phyloP scores from a whole-genome alignment of 2,113 vertebrate species.

The Crotalus viridis region DNA sequence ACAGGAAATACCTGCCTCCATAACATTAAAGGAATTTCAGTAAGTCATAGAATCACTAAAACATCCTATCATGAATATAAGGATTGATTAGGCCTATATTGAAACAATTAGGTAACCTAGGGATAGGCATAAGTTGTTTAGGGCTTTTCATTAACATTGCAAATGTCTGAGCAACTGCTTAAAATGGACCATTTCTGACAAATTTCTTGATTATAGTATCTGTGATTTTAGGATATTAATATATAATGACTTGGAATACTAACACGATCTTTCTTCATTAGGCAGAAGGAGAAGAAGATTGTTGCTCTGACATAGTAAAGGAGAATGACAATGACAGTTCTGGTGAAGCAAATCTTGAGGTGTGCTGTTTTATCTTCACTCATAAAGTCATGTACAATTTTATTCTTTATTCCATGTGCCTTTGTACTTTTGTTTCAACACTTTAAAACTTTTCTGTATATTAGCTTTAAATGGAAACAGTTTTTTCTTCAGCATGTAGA shows the following conservation, averaged over 20 bases:
- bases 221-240: neutral
- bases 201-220: neutral
- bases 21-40: neutral
- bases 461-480: neutral
- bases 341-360: conserved; percentile 86
- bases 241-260: neutral
- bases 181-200: neutral
- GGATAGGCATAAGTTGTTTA: neutral
- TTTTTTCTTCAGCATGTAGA: neutral
- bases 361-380: conserved; percentile 35
- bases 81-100: neutral
- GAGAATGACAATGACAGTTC: conserved; percentile 79
- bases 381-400: neutral
- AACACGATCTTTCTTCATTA: conserved; percentile 55
- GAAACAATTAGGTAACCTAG: neutral
- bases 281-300: conserved; percentile 89
- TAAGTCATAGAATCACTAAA: neutral
- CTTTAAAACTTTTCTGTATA: neutral
- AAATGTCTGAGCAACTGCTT: neutral
- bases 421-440: neutral
- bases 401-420: neutral
- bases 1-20: neutral
- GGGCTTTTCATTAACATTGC: neutral
- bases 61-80: neutral
- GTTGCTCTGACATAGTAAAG: conserved; percentile 77